phyloP scores from a whole-genome alignment of 2,113 vertebrate species.

The Boulengeromyrus knoepffleri region DNA sequence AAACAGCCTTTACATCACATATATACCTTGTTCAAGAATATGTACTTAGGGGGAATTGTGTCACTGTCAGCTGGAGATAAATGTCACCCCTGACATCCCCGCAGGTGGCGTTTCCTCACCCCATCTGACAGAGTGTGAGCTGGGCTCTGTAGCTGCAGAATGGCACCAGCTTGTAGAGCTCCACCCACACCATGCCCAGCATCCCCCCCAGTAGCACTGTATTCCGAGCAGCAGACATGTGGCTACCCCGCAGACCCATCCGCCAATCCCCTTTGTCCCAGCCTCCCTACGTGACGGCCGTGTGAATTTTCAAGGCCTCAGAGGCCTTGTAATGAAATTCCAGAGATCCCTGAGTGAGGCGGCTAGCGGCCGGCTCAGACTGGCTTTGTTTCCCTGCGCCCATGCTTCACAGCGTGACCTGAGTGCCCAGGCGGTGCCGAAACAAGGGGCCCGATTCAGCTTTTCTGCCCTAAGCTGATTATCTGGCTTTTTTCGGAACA shows the following conservation, averaged over 20 bases:
- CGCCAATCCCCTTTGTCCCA: neutral
- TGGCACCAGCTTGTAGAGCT: neutral
- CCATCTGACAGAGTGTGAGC: neutral
- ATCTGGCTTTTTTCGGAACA: constrained; percentile 43
- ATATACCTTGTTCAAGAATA: neutral
- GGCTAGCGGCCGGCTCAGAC: neutral
- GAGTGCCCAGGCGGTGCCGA: constrained; percentile 30
- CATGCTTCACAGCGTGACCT: constrained; percentile 35
- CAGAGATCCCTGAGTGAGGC: neutral
- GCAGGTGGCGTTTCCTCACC: neutral
- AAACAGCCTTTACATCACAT: neutral
- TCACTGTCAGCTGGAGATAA: neutral
- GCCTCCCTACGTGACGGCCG: neutral
- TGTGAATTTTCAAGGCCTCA: neutral
- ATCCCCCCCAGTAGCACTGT: neutral
- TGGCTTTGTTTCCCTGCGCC: constrained; percentile 16
- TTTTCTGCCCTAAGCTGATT: constrained; percentile 54
- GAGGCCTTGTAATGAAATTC: constrained; percentile 14
- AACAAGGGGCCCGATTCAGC: constrained; percentile 40
- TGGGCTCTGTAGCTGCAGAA: neutral
- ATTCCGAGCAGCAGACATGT: neutral
- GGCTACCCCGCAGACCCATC: neutral
- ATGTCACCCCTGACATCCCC: neutral
- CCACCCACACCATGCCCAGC: neutral
- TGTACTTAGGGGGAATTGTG: neutral